Conservation (phyloP, 2,113 vertebrate species). For the Oostethus manadensis region DNA sequence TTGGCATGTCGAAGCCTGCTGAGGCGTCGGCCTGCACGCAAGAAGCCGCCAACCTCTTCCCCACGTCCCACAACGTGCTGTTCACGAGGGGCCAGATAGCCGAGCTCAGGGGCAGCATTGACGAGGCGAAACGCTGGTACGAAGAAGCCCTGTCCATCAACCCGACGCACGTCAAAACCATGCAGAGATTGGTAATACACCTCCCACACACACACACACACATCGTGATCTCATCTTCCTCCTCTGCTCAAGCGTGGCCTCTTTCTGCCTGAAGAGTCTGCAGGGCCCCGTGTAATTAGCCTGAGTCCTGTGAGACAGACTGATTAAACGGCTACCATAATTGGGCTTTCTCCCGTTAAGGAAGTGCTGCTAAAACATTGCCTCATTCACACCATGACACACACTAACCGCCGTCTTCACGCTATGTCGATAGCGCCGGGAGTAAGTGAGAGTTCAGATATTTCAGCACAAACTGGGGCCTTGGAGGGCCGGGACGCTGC, state of each 20-base stretch:
- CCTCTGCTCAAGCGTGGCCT: not conserved
- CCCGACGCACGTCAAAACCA: constrained; percentile 95
- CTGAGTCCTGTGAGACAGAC: constrained; percentile 1
- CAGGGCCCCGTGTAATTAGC: constrained; percentile 17
- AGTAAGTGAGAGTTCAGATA: not conserved
- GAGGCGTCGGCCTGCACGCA: constrained; percentile 95
- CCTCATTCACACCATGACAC: not conserved
- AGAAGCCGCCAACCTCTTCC: constrained; percentile 95
- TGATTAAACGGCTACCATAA: constrained; percentile 8
- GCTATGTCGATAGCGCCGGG: not conserved
- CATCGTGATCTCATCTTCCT: not conserved
- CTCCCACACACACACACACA: constrained; percentile 5
- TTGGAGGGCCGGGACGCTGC: too few species aligned
- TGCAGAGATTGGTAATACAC: constrained; percentile 93
- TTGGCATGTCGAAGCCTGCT: constrained; percentile 89
- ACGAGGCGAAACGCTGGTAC: constrained; percentile 96
- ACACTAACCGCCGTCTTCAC: not conserved
- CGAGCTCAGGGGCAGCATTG: constrained; percentile 86
- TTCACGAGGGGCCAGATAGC: constrained; percentile 95
- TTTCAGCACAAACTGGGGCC: not conserved
- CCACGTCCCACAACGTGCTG: constrained; percentile 92
- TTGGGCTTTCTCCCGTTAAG: not conserved
- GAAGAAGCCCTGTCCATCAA: constrained; percentile 98
- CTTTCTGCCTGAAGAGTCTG: not conserved
- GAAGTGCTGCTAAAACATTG: not conserved